These are phyloP conservation scores for Notothenia coriiceps DNA, from an alignment of 2,113 vertebrate genomes.

Conservation along the genomic window DNA sequence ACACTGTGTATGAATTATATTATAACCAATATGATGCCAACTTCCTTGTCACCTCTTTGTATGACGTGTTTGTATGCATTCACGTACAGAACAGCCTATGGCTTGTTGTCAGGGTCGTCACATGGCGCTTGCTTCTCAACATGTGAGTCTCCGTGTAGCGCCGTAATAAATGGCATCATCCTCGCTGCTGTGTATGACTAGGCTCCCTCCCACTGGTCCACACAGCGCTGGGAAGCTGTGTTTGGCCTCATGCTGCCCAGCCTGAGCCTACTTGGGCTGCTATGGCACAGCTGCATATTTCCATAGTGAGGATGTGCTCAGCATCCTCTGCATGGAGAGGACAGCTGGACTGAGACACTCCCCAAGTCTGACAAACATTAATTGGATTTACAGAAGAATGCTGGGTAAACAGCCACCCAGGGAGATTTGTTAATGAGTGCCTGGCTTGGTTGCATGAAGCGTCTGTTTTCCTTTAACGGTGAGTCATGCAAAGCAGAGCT, in stretches of 20 bases:
- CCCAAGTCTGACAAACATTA: constrained; percentile 65
- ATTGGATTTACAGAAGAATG: constrained; percentile 71
- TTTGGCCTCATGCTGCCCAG: neutral
- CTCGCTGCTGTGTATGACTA: constrained; percentile 14
- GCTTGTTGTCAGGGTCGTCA: constrained; percentile 40
- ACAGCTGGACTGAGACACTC: constrained; percentile 52
- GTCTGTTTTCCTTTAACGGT: constrained; percentile 68
- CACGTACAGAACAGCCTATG: constrained; percentile 19
- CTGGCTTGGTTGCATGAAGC: constrained; percentile 56
- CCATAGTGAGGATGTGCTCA: constrained; percentile 8
- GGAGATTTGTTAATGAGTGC: constrained; percentile 78
- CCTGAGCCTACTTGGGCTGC: constrained; percentile 1
- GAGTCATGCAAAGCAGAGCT: constrained; percentile 67
- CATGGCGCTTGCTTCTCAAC: constrained; percentile 42
- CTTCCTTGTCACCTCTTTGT: neutral
- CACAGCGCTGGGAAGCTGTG: neutral
- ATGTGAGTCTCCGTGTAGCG: constrained; percentile 40
- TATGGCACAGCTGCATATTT: constrained; percentile 18
- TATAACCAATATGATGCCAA: neutral
- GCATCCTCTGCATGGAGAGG: neutral
- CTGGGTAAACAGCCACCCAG: constrained; percentile 71
- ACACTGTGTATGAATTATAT: neutral
- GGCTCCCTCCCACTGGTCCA: constrained; percentile 51
- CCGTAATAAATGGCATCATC: constrained; percentile 32
- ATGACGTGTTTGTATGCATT: constrained; percentile 1